Evolutionary conservation across 2,888 invertebrate species (phyloP), one percentile per base, ranked within the genome.

Genomic region (Serrognathus titanus): DNA sequence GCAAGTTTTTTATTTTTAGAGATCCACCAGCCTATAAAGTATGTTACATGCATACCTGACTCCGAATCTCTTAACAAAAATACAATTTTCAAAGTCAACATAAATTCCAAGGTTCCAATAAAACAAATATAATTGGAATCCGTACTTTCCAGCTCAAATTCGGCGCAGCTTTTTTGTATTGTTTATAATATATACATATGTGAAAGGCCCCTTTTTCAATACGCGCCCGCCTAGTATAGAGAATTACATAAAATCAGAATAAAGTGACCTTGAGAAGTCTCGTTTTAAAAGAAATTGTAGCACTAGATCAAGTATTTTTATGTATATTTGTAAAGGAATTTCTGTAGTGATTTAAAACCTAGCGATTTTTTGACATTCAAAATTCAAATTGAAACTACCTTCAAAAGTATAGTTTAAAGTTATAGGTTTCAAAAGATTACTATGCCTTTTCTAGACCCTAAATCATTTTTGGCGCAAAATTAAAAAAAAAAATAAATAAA

Each of bases 241-340:
- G 16, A 31, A 31, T 31, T 31, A 31, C 24, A 37, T 24, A 50
- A 40, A 38, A 50, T 53, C 50, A 48, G 53, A 47, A 57, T 46
- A 53, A 57, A 57, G 57, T 57, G 57, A 57, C 57, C 57, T 57
- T 57, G 40, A 39, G 13, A 50, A 47, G 47, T 53, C 49, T 53
- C 51, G 50, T 51, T 31, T 16, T 39, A 48, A 20, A 43, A 36
- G 40, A 52, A 47, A 53, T 45, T 49, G 46, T 31, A 57, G 52
- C 46, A 45, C 48, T 49, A 53, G 47, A 53, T 35, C 38, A 45
- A 53, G 45, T 57, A 57, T 57, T 57, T 57, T 57, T 53, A 45
- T 49, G 57, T 57, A 53, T 43, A 49, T 53, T 53, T 53, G 41
- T 49, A 16, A 31, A 24, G 48, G 16, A 16, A 31, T 31, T 31